Percentiles rank a stretch among this genome's conserved stretches.
These are phyloP conservation scores for Eugnorisma glareosa DNA, from an alignment of 2,888 invertebrate species.

Conservation along the genomic window DNA sequence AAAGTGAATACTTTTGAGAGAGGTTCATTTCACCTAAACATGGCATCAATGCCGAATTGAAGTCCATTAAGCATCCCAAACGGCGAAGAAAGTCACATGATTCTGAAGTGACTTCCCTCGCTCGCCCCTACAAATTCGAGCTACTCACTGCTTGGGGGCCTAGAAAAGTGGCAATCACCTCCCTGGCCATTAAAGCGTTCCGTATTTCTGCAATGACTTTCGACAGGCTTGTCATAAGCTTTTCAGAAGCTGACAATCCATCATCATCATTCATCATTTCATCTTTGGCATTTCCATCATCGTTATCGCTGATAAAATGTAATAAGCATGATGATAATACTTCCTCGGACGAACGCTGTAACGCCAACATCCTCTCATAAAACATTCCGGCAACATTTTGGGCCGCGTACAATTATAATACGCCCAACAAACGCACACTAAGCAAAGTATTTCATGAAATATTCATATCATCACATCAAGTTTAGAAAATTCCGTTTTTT, in stretches of 20 bases:
- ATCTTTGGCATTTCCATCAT: background rate
- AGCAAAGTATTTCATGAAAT: conserved; percentile 62
- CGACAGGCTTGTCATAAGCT: background rate
- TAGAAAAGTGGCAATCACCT: background rate
- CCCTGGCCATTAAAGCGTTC: background rate
- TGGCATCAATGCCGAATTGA: background rate
- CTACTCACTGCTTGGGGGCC: background rate
- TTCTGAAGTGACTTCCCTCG: background rate
- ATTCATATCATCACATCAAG: conserved; percentile 57
- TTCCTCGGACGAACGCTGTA: conserved; percentile 2
- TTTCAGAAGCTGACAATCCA: background rate
- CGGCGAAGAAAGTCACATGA: conserved; percentile 2
- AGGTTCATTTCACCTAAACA: too few species aligned
- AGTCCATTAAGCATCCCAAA: background rate
- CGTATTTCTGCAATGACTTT: background rate
- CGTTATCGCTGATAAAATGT: background rate
- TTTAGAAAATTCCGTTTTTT: conserved; percentile 51
- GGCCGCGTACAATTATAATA: conserved; percentile 46
- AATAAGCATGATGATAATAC: background rate
- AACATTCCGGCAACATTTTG: conserved; percentile 41
- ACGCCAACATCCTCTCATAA: conserved; percentile 22
- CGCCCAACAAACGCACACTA: conserved; percentile 42
- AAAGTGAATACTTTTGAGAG: too few species aligned
- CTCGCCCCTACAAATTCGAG: background rate
- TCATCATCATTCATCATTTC: background rate